Evolutionary conservation across 1,140 invertebrate species (phyloP).

Genomic region (Chironomus tepperi): DNA sequence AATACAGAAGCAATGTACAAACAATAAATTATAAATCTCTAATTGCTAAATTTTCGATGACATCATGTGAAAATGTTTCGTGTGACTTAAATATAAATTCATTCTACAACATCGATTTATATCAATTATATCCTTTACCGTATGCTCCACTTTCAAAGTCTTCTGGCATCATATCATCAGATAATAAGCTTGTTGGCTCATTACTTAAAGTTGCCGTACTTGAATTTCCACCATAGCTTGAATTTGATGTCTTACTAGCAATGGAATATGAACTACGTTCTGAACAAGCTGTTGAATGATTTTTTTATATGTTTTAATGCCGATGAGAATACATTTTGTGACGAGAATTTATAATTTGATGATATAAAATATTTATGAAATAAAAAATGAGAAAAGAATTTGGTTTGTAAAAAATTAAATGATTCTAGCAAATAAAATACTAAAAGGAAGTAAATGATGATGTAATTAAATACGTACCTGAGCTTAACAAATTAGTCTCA

Average conservation of each 20-base stretch:
- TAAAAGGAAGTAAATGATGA: constrained; percentile 20
- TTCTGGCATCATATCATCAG: constrained; percentile 14
- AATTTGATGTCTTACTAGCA: constrained; percentile 30
- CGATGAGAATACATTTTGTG: not conserved
- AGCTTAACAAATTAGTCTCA: constrained; percentile 58
- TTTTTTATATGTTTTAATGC: not conserved
- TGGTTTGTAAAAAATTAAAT: constrained; percentile 25
- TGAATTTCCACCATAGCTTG: constrained; percentile 34
- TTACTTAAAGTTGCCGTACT: constrained; percentile 30
- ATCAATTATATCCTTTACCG: constrained; percentile 1
- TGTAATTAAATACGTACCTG: constrained; percentile 44
- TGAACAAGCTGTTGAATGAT: constrained; percentile 33
- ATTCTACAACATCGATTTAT: not conserved
- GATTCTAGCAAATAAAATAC: not conserved
- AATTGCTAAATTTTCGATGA: not conserved
- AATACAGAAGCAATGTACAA: not conserved
- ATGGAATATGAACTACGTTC: constrained; percentile 36
- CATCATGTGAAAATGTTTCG: not conserved
- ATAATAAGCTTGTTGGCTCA: constrained; percentile 5
- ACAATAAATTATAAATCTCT: constrained; percentile 14
- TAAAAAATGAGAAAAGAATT: constrained; percentile 27
- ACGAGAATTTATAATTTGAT: not conserved
- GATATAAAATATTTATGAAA: constrained; percentile 22
- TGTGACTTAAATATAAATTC: no score
- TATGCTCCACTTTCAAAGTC: not conserved